phyloP scores from a whole-genome alignment of 2,888 invertebrate genomes.

The Drosophila mayaguana region DNA sequence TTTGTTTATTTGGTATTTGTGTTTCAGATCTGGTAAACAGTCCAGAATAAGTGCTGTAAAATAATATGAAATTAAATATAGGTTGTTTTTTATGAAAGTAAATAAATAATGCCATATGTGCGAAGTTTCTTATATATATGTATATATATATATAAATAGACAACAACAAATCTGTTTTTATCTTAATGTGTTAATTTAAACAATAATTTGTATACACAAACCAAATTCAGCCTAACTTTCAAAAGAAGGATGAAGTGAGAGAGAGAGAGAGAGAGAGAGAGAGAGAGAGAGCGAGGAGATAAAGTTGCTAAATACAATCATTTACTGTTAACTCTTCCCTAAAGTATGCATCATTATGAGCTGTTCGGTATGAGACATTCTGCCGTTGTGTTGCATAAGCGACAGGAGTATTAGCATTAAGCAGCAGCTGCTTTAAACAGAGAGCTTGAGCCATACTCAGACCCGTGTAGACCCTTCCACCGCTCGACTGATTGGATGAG shows the following conservation, averaged over 20 bases:
- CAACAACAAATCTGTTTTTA: constrained; percentile 1
- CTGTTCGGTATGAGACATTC: background rate
- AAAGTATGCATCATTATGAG: constrained; percentile 43
- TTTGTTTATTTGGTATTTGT: too few species aligned
- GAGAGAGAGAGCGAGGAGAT: background rate
- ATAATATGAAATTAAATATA: too few species aligned
- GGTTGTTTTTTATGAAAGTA: background rate
- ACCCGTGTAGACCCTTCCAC: too few species aligned
- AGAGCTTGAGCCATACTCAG: too few species aligned
- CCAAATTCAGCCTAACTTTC: background rate
- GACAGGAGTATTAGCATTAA: constrained; percentile 18
- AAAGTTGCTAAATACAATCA: background rate
- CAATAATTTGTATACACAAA: background rate
- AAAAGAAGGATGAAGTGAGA: background rate
- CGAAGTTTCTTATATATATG: too few species aligned
- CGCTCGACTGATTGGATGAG: background rate
- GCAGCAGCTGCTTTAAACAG: background rate
- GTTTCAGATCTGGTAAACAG: too few species aligned
- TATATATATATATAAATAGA: background rate
- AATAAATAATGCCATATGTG: background rate
- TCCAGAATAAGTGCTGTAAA: too few species aligned
- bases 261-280: background rate
- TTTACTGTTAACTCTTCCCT: constrained; percentile 3
- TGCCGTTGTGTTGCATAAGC: constrained; percentile 37
- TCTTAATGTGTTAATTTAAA: background rate